Conservation (phyloP, 2,797 vertebrate genomes). For the Xenopus petersii region DNA sequence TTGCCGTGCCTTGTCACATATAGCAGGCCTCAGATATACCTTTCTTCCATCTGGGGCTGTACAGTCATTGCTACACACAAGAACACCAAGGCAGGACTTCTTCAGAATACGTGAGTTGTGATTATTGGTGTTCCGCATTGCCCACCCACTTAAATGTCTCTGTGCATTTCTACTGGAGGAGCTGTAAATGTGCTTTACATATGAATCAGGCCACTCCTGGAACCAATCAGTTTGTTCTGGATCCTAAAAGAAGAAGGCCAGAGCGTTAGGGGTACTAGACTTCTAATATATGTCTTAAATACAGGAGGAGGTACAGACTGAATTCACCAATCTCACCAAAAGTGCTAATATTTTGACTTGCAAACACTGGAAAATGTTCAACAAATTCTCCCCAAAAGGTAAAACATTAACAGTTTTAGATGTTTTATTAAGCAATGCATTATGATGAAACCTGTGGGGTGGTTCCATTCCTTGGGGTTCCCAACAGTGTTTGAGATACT, state of each 20-base stretch:
- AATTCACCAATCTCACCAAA: no score
- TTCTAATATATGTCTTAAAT: no score
- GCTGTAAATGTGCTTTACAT: conserved; percentile 69
- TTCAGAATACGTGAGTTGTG: conserved; percentile 77
- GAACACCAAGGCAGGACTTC: conserved; percentile 75
- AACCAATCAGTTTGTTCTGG: conserved; percentile 68
- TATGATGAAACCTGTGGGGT: no score
- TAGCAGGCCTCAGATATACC: conserved; percentile 72
- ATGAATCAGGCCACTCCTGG: conserved; percentile 76
- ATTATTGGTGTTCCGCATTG: conserved; percentile 80
- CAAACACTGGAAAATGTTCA: no score
- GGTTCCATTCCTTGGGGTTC: no score
- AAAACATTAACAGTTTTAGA: no score
- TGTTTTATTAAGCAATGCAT: no score
- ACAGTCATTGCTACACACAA: conserved; percentile 68
- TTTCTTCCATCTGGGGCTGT: conserved; percentile 60
- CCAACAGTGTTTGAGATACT: no score
- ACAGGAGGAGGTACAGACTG: no score
- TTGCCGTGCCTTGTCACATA: conserved; percentile 76
- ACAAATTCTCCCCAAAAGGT: no score
- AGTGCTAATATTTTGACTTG: no score
- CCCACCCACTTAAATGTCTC: conserved; percentile 76
- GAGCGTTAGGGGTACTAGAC: no score
- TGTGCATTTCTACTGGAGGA: conserved; percentile 70
- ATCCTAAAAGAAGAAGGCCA: conserved; percentile 52